phyloP scores from a whole-genome alignment of 2,797 vertebrate genomes.

The Mus minutoides region DNA sequence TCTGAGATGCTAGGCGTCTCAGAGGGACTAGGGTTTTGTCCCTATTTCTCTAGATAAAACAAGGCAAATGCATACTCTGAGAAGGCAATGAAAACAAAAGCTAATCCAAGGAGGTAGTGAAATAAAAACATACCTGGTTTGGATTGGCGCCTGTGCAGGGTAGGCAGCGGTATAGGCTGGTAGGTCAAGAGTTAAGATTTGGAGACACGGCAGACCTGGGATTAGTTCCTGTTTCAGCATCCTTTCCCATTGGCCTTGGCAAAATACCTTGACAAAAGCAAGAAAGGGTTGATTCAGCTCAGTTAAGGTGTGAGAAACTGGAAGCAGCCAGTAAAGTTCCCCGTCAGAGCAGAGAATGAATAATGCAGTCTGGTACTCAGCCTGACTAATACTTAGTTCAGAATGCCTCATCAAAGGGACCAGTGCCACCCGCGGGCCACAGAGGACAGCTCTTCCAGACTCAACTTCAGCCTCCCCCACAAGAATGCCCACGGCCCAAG shows the following conservation, averaged over 20 bases:
- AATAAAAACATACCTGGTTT: not conserved
- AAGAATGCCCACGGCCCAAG: not conserved
- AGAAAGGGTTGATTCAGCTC: not conserved
- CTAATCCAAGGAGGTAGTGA: constrained; percentile 11
- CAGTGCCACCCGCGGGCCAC: not conserved
- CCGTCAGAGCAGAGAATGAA: not conserved
- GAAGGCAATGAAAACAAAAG: not conserved
- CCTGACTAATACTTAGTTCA: not conserved
- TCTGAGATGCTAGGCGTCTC: not conserved
- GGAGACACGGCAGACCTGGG: not conserved
- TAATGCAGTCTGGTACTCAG: not conserved
- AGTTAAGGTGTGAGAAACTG: not conserved
- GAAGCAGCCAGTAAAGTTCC: not conserved
- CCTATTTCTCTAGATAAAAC: not conserved
- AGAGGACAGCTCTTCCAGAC: not conserved
- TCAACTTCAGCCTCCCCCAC: not conserved
- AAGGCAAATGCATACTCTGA: not conserved
- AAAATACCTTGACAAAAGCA: not conserved
- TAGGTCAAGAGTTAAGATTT: not conserved
- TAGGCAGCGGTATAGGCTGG: not conserved
- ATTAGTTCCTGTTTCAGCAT: not conserved
- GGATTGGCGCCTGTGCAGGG: not conserved
- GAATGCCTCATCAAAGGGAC: too few relatives aligned
- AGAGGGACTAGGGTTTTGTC: not conserved
- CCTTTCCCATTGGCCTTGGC: not conserved